Conservation (phyloP, 2,888 invertebrate genomes). For the Cyclophora punctaria region DNA sequence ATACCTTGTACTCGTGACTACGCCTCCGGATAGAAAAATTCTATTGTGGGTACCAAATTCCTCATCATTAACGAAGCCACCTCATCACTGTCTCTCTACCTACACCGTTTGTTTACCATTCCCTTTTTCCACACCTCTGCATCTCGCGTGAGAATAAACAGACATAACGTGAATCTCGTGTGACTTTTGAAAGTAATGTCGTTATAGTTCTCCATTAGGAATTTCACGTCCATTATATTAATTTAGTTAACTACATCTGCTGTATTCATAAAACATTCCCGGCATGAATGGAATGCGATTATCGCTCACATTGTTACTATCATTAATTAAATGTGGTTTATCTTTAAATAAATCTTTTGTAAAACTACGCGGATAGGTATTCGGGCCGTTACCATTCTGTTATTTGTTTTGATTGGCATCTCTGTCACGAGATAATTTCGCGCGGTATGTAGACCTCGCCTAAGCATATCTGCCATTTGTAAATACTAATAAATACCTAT, state of each 20-base stretch:
- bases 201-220: slow-evolving; percentile 38
- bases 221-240: slow-evolving; percentile 47
- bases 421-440: slow-evolving; percentile 34
- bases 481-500: no score
- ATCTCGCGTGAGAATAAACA: slow-evolving; percentile 33
- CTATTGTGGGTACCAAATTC: slow-evolving; percentile 72
- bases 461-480: slow-evolving; percentile 2
- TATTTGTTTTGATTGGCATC: slow-evolving; percentile 36
- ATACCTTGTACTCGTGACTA: slow-evolving; percentile 52
- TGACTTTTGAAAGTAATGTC: slow-evolving; percentile 40
- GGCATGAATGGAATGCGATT: slow-evolving; percentile 42
- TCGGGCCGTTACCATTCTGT: slow-evolving; percentile 26
- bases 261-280: slow-evolving; percentile 39
- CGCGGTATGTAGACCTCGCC: slow-evolving; percentile 34
- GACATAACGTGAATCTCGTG: slow-evolving; percentile 22
- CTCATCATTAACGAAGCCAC: slow-evolving; percentile 59
- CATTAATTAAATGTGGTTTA: slow-evolving; percentile 31
- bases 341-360: slow-evolving; percentile 24
- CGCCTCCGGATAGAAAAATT: slow-evolving; percentile 66
- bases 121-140: slow-evolving; percentile 36
- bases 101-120: slow-evolving; percentile 32
- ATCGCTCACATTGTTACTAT: slow-evolving; percentile 27
- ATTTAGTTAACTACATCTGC: slow-evolving; percentile 38
- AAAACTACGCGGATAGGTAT: slow-evolving; percentile 21
- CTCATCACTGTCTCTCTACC: slow-evolving; percentile 33